phyloP scores from a whole-genome alignment of 2,888 invertebrate species.

The Drosophila fungiperda region DNA sequence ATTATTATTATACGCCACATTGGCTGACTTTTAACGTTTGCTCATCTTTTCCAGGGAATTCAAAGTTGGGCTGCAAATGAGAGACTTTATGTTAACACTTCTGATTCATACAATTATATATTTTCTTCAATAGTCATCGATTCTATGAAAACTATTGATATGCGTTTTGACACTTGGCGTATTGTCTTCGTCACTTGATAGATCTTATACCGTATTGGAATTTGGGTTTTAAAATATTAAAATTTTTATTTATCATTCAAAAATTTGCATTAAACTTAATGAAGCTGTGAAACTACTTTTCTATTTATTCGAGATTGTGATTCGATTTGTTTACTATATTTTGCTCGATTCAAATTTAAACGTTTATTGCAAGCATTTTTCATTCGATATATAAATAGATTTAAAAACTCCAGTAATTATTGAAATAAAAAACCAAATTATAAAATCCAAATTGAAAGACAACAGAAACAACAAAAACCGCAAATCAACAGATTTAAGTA shows the following conservation, averaged over 20 bases:
- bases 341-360: background rate
- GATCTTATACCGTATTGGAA: slow-evolving; percentile 7
- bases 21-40: slow-evolving; percentile 54
- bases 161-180: background rate
- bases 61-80: slow-evolving; percentile 40
- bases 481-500: slow-evolving; percentile 47
- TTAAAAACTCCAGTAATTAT: background rate
- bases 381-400: background rate
- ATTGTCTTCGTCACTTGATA: background rate
- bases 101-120: slow-evolving; percentile 27
- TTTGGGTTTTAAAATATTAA: slow-evolving; percentile 15
- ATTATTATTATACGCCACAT: slow-evolving; percentile 55
- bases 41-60: slow-evolving; percentile 51
- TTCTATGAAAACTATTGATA: slow-evolving; percentile 5
- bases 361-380: background rate
- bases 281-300: slow-evolving; percentile 8
- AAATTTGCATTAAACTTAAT: slow-evolving; percentile 46
- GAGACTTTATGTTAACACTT: slow-evolving; percentile 13
- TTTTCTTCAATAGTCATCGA: background rate
- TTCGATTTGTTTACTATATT: background rate
- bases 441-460: slow-evolving; percentile 16
- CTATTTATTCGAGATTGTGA: background rate
- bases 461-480: slow-evolving; percentile 33
- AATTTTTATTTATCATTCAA: background rate
- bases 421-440: background rate